Percentiles rank a stretch among this genome's conserved stretches.
These are phyloP conservation scores for Lutjanus campechanus DNA, from an alignment of 2,797 vertebrate species.

Conservation along the genomic window DNA sequence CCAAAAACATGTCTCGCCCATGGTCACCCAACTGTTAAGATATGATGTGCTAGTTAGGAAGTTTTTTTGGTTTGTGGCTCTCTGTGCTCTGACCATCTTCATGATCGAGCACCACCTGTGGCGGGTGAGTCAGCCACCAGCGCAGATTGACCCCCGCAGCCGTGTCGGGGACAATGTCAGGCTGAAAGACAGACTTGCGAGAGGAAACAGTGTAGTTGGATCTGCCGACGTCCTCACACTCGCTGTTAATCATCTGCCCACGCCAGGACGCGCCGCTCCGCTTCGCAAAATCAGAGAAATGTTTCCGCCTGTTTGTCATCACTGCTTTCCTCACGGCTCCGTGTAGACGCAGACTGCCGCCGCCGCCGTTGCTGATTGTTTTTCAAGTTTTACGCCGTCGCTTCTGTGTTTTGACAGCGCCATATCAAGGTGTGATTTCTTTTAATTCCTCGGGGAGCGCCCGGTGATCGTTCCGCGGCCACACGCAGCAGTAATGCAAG, in stretches of 20 bases:
- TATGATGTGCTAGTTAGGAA: too few relatives aligned
- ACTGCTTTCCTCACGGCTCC: constrained; percentile 39
- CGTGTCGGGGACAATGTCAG: constrained; percentile 7
- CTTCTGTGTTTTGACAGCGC: constrained; percentile 23
- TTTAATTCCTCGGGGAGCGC: constrained; percentile 6
- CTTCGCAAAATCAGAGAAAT: constrained; percentile 55
- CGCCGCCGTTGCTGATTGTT: background rate
- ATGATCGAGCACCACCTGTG: constrained; percentile 73
- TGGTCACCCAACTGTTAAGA: too few relatives aligned
- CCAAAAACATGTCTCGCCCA: too few relatives aligned
- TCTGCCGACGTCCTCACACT: constrained; percentile 28
- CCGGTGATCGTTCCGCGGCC: constrained; percentile 42
- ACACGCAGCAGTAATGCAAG: constrained; percentile 71
- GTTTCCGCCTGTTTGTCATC: constrained; percentile 70
- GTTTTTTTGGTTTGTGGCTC: background rate
- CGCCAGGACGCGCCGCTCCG: constrained; percentile 68
- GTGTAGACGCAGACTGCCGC: constrained; percentile 25
- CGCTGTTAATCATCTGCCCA: constrained; percentile 74
- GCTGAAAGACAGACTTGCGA: constrained; percentile 4
- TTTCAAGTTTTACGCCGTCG: constrained; percentile 56
- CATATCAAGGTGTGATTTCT: constrained; percentile 37
- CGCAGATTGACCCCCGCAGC: constrained; percentile 43
- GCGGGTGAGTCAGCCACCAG: constrained; percentile 59
- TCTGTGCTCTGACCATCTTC: constrained; percentile 27
- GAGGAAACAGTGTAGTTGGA: background rate